These are phyloP conservation scores for Oenanthe oenanthe DNA, from an alignment of 2,113 vertebrate species.

Conservation along the genomic window DNA sequence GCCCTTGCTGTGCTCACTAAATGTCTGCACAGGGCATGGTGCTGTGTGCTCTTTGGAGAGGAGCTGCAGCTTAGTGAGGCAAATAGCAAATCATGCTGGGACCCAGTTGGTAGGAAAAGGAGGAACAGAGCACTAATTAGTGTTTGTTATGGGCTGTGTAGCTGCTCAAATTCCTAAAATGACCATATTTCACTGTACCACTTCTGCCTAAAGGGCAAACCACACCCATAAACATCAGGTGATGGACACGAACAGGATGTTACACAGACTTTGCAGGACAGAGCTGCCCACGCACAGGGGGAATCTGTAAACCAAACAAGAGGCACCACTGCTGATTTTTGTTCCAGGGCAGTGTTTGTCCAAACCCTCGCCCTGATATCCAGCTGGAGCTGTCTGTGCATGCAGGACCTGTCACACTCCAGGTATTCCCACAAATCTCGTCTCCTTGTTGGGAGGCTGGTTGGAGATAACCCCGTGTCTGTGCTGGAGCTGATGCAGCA, in stretches of 20 bases:
- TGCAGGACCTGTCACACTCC: not conserved
- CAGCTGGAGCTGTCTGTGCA: not conserved
- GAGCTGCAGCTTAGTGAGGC: not conserved
- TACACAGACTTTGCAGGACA: not conserved
- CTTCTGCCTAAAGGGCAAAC: not conserved
- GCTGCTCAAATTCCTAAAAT: not conserved
- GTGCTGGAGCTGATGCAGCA: not conserved
- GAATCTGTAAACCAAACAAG: not conserved
- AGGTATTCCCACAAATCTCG: not conserved
- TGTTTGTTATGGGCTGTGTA: not conserved
- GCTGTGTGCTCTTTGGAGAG: rapidly evolving
- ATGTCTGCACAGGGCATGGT: too few relatives aligned
- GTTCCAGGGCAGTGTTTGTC: not conserved
- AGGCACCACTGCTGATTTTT: rapidly evolving
- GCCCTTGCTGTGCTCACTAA: not conserved
- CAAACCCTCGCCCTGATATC: not conserved
- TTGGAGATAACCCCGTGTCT: not conserved
- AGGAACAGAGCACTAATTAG: not conserved
- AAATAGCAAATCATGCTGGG: not conserved
- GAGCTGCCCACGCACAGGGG: not conserved
- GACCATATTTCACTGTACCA: rapidly evolving
- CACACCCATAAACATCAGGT: not conserved
- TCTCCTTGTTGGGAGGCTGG: not conserved
- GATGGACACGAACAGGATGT: not conserved
- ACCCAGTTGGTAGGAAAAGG: not conserved